Base-by-base conservation (phyloP, 2,797 vertebrate genomes). In the Xenentodon cancila region DNA sequence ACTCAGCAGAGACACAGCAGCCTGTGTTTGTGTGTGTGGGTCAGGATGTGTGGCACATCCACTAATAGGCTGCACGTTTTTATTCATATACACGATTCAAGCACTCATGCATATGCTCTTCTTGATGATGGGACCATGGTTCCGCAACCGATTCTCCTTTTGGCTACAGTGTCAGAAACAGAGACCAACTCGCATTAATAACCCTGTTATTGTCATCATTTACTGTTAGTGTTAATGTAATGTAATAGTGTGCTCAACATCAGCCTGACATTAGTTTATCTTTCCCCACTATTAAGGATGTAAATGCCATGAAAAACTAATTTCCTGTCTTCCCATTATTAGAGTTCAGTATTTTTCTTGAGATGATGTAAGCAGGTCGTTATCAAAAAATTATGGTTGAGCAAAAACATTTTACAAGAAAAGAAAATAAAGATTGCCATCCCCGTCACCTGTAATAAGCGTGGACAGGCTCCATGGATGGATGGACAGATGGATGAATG, bases 211-310 rank as follows among this genome's bases (percentile, higher is more conserved):
- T 59, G 58, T 65, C 32, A 70, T 72, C 47, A 57, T 73, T 77
- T 58, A 62, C 53, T 67, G 71, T 22, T 81, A 63, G 75, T 78
- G 46, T 42, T 81, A 63, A 77, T 78, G 46, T 42, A 46, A 69
- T 77, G 70, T 51, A 52, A 43, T 21, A 0, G 12, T 25, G 3
- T 54, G 40, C 22, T 56, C 56, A 42, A 32, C 70, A 68, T 61
- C 44, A 57, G 53, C 9, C 55, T 27, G 32, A 32, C 32, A 9
- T 32, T 5, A 5, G 32, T 32, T 32, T 32, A 32, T 32, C 32
- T 32, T 32, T 32, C 7, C 32, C 32, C 32, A 2, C 9, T 9
- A 32, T 32, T 9, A 32, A 32, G 32, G 1, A 32, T 9, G 32
- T 32, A 32, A 32, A 9, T 32, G 32, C 8, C 32, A 32, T 9